Conservation (phyloP, 2,113 vertebrate species). For the Carettochelys insculpta region DNA sequence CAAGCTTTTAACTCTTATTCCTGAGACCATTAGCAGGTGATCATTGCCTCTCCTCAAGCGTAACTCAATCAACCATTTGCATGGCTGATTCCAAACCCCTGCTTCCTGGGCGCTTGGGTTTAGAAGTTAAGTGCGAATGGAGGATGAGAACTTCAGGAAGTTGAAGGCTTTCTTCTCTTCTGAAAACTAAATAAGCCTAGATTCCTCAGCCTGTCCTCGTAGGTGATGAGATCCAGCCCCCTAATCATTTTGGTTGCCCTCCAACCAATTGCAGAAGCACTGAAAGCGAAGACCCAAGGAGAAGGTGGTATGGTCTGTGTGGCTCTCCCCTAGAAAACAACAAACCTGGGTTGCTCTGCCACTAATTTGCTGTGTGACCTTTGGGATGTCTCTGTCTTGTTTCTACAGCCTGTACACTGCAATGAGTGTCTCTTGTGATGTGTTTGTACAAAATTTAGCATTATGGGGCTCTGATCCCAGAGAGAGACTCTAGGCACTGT, state of each 20-base stretch:
- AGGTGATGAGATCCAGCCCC: too few relatives aligned
- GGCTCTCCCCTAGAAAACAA: rapidly evolving
- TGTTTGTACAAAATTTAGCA: neutral
- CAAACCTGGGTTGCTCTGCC: rapidly evolving
- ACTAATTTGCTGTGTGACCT: neutral
- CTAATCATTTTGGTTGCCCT: too few relatives aligned
- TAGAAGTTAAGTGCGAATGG: neutral
- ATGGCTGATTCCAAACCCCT: neutral
- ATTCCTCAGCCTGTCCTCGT: too few relatives aligned
- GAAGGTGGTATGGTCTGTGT: rapidly evolving
- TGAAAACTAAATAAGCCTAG: too few relatives aligned
- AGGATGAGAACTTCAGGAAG: too few relatives aligned
- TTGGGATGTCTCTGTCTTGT: neutral
- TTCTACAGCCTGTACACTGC: neutral
- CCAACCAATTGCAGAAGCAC: too few relatives aligned
- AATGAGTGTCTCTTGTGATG: neutral
- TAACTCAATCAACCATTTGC: neutral
- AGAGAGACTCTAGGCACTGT: neutral
- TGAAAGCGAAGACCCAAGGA: neutral
- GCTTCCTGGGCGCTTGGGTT: neutral
- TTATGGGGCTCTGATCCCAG: neutral
- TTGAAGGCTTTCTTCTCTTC: too few relatives aligned
- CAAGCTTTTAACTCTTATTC: rapidly evolving
- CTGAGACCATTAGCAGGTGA: neutral
- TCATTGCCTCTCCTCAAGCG: rapidly evolving